Evolutionary conservation across 2,888 invertebrate genomes (phyloP).

Genomic region (Aphidius colemani): DNA sequence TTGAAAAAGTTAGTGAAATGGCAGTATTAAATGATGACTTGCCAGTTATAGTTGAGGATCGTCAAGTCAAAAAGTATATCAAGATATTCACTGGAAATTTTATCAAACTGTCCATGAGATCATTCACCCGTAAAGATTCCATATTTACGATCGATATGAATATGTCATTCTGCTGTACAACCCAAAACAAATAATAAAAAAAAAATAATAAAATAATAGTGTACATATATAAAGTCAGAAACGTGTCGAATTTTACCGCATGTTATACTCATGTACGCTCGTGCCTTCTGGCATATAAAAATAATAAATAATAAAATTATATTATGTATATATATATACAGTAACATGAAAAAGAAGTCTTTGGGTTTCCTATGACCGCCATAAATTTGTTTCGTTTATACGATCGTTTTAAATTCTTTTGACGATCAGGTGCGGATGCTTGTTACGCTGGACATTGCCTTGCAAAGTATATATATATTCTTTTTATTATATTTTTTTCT

Average conservation of each 20-base stretch:
- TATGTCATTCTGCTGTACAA: too few species aligned
- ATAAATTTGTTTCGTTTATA: slow-evolving; percentile 49
- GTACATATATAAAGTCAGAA: neutral
- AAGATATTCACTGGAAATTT: too few species aligned
- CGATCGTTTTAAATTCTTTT: slow-evolving; percentile 42
- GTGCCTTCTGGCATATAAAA: neutral
- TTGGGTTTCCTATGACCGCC: slow-evolving; percentile 34
- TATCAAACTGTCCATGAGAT: too few species aligned
- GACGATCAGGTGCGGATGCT: slow-evolving; percentile 42
- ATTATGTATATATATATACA: neutral
- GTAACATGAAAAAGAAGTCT: neutral
- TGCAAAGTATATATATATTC: neutral
- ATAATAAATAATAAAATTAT: neutral
- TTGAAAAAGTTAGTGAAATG: too few species aligned
- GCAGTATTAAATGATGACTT: too few species aligned
- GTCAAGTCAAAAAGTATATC: too few species aligned
- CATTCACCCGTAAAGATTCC: neutral
- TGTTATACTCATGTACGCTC: neutral
- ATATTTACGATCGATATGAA: slow-evolving; percentile 1
- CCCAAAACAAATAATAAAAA: too few species aligned
- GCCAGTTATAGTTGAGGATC: too few species aligned
- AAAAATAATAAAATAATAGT: too few species aligned
- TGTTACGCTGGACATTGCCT: slow-evolving; percentile 35
- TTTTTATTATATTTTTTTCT: neutral
- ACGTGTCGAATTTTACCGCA: neutral